Evolutionary conservation across 2,888 invertebrate species (phyloP).

Genomic region (Pyrrhopygopsis socrates): DNA sequence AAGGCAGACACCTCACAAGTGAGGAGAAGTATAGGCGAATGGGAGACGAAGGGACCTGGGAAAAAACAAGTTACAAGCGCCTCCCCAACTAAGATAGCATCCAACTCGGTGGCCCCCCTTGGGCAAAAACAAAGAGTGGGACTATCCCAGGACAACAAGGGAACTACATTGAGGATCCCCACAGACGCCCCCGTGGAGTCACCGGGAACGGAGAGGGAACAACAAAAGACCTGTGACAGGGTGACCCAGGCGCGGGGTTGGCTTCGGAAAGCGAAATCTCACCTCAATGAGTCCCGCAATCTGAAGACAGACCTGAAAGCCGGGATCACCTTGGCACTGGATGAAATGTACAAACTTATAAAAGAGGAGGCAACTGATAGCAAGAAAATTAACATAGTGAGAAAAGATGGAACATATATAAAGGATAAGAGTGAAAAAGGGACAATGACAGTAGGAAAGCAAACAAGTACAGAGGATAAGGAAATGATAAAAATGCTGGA

Average conservation of each 20-base stretch:
- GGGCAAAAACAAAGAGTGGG: too few relatives aligned
- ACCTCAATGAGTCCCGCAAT: not conserved
- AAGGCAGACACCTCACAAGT: not conserved
- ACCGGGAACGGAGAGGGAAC: too few relatives aligned
- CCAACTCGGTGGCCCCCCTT: not conserved
- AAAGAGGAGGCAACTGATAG: not conserved
- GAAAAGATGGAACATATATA: not conserved
- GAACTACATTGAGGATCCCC: too few relatives aligned
- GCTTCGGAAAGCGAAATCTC: not conserved
- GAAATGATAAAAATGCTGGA: too few relatives aligned
- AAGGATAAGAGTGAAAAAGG: not conserved
- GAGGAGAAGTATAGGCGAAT: not conserved
- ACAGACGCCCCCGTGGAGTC: too few relatives aligned
- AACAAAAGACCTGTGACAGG: not conserved
- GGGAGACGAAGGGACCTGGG: not conserved
- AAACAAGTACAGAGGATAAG: too few relatives aligned
- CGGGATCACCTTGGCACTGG: slow-evolving; percentile 1
- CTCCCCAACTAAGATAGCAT: too few relatives aligned
- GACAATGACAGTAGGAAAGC: not conserved
- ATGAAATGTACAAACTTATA: not conserved
- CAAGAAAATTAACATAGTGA: not conserved
- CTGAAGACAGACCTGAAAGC: not conserved
- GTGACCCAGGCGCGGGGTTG: not conserved
- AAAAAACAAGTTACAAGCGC: too few relatives aligned
- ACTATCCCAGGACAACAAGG: too few relatives aligned